Evolutionary conservation across 2,113 vertebrate genomes (phyloP).

Genomic region (Miniopterus natalensis): DNA sequence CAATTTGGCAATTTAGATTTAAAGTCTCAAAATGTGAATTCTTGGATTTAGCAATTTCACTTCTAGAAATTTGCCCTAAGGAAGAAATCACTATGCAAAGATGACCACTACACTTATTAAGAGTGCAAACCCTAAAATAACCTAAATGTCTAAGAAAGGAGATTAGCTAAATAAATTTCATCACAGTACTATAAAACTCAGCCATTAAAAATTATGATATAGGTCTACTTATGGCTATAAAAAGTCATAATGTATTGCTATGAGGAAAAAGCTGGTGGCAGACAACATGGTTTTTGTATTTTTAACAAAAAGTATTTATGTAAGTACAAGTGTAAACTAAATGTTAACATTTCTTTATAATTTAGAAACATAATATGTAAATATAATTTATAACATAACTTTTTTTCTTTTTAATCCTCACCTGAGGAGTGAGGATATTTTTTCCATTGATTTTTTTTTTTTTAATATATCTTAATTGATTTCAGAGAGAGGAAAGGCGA

Average conservation of each 20-base stretch:
- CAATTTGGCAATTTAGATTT: conserved; percentile 32
- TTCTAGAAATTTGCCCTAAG: conserved; percentile 54
- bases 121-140: conserved; percentile 28
- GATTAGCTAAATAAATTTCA: background rate
- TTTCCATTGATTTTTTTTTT: too few relatives aligned
- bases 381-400: conserved; percentile 13
- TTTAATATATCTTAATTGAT: too few relatives aligned
- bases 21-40: conserved; percentile 56
- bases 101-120: background rate
- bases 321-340: background rate
- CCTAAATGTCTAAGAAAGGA: conserved; percentile 45
- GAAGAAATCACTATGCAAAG: conserved; percentile 47
- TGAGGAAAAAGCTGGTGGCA: conserved; percentile 4
- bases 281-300: background rate
- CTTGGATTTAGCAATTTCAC: conserved; percentile 43
- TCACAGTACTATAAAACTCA: background rate
- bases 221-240: background rate
- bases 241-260: background rate
- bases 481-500: too few relatives aligned
- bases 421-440: too few relatives aligned
- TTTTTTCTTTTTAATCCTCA: too few relatives aligned
- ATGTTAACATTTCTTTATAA: conserved; percentile 18
- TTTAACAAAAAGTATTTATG: conserved; percentile 3
- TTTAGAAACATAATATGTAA: background rate
- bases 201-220: conserved; percentile 5